Evolutionary conservation across 2,797 vertebrate genomes (phyloP).

Genomic region (Pangasius mekongensis): DNA sequence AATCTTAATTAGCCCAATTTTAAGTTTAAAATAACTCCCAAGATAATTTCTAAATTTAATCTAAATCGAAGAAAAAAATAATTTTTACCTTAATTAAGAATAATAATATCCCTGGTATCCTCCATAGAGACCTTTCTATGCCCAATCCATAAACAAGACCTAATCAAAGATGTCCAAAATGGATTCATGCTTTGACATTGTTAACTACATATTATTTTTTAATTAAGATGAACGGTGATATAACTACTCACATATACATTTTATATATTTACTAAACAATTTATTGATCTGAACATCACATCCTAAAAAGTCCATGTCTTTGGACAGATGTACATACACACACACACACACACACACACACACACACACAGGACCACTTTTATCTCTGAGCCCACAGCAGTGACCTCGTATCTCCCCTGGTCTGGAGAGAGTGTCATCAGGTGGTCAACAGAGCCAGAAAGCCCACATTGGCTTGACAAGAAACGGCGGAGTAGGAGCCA

Average conservation of each 20-base stretch:
- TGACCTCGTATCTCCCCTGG: slow-evolving; percentile 50
- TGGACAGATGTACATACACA: not conserved
- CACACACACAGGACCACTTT: slow-evolving; percentile 19
- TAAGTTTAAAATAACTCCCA: not conserved
- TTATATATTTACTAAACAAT: not conserved
- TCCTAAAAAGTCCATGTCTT: not conserved
- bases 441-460: slow-evolving; percentile 54
- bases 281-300: not conserved
- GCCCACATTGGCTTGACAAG: slow-evolving; percentile 55
- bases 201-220: not conserved
- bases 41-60: not conserved
- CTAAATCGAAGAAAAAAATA: not conserved
- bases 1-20: not conserved
- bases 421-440: slow-evolving; percentile 51
- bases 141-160: not conserved
- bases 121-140: not conserved
- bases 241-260: not conserved
- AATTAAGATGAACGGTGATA: not conserved
- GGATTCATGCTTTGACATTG: not conserved
- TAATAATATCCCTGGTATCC: not conserved
- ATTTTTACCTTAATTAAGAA: not conserved
- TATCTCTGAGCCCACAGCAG: slow-evolving; percentile 44
- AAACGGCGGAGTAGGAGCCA: slow-evolving; percentile 56
- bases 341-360: not conserved
- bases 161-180: not conserved